Percentiles rank a stretch among this genome's conserved stretches.
phyloP scores from a whole-genome alignment of 2,113 vertebrate genomes.

The Lanius collurio region DNA sequence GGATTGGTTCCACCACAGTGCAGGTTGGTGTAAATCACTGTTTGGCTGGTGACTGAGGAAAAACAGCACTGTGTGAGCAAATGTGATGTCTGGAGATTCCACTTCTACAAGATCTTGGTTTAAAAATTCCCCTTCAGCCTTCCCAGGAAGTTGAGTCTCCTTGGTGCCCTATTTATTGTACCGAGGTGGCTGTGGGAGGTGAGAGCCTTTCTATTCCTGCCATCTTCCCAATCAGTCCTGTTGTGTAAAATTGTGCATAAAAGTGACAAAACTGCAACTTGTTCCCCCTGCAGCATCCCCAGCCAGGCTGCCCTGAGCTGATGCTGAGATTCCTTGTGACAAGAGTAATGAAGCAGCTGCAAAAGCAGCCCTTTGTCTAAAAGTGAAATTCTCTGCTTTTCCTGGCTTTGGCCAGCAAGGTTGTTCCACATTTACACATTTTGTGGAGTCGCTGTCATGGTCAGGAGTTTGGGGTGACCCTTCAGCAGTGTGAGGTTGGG shows the following conservation, averaged over 20 bases:
- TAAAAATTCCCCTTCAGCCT: background rate
- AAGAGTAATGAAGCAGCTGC: conserved; percentile 21
- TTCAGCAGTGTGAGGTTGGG: rapidly evolving
- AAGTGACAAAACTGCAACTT: conserved; percentile 1
- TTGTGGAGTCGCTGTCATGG: background rate
- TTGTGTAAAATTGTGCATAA: conserved; percentile 44
- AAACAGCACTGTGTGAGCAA: background rate
- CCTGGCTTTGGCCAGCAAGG: rapidly evolving
- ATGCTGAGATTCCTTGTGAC: conserved; percentile 2
- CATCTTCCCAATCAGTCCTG: background rate
- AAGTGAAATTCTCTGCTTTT: background rate
- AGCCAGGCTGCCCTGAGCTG: background rate
- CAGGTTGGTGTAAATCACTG: background rate
- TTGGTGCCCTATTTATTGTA: background rate
- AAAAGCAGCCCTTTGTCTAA: background rate
- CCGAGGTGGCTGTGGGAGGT: background rate
- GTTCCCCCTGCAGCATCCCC: background rate
- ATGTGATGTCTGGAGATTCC: background rate
- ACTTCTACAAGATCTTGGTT: background rate
- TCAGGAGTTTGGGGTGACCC: background rate
- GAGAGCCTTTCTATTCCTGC: conserved; percentile 11
- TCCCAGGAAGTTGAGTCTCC: background rate
- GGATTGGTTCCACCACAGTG: background rate
- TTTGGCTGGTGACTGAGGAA: background rate
- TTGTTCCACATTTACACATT: background rate